Base-by-base conservation (phyloP, 1,140 invertebrate species). In the Venustaconcha ellipsiformis region DNA sequence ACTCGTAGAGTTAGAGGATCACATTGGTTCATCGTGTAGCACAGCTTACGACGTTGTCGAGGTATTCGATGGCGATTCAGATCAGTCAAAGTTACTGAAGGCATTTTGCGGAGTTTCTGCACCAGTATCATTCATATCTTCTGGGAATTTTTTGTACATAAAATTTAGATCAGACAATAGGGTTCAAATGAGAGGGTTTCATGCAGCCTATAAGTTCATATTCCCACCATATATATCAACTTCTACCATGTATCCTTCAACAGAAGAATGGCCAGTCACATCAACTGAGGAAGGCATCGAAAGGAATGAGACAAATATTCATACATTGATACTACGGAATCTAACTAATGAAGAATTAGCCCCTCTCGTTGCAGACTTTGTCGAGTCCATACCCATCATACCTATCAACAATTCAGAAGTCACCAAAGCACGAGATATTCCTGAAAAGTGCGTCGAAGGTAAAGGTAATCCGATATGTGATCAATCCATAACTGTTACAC, bases 141-240 rank as follows among this genome's bases (percentile, higher is more conserved):
- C 67, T 18, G 73, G 74, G 67, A 80, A 80, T 71, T 68, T 70
- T 18, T 37, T 86, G 37, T 67, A 78, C 20, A 67, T 86, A 17
- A 79, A 69, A 12, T 82, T 86, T 55, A 71, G 71, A 3, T 80
- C 84, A 2, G 81, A 86, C 72, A 66, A 69, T 15, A 67, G 78
- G n/a, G 77, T 82, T 2, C 80, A 86, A 69, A 72, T 78, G 4
- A 84, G 79, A 1, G 84, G 84, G 0, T 86, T 84, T 69, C 84
- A 86, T 70, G 81, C 82, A 58, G 82, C 82, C 15, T 86, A 84
- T 72, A 74, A 67, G 60, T 86, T 86, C 69, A 64, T 82, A n/a
- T 78, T 76, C 26, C 66, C 70, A 17, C 37, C 37, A 48, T 48
- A 48, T 11, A 48, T 48, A 48, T 30, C 74, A 1, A 79, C 80